Evolutionary conservation across 1,140 invertebrate genomes (phyloP), one percentile per base, ranked within the genome.

Genomic region (Drosophila sulfurigaster): DNA sequence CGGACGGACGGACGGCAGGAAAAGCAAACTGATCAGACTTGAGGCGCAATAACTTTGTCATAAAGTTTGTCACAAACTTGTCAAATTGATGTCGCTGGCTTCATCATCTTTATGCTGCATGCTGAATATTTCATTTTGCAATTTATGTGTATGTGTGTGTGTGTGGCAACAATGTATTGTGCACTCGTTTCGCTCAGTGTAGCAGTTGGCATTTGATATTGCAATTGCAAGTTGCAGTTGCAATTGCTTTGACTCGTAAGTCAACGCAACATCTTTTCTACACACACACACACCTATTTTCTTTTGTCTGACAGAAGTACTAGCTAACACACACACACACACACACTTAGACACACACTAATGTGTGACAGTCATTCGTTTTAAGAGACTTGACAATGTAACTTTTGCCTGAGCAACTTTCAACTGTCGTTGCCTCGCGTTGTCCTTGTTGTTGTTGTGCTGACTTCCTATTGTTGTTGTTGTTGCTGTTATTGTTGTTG

Each of bases 321-420:
- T 8, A 25, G 10, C 48, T 20, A 49, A 20, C 16, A 13, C 30
- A 32, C 38, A 63, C 25, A 52, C 11, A 25, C 52, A 32, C 41
- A 54, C 20, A 46, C 52, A 20, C 11, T 11, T 11, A 63, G 15
- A 54, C 11, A 25, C 54, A 58, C 35, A 52, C 28, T 20, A 57
- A 43, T 20, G 58, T 69, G 51, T 30, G 48, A 68, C 66, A 59
- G 56, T 74, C 71, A 51, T 65, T 75, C 73, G 51, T 72, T 75
- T 76, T 43, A 60, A 72, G 16, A 65, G 67, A 66, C 74, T 62
- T 72, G 74, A 76, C 56, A 66, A 72, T 72, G 74, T 66, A 66
- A 76, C 74, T 76, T 76, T 76, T 72, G 57, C 63, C 56, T 60
- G 60, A 66, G 59, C 48, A 76, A 76, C 74, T 72, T 66, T 41